Conservation (phyloP, 2,113 vertebrate species). For the Osmerus eperlanus region DNA sequence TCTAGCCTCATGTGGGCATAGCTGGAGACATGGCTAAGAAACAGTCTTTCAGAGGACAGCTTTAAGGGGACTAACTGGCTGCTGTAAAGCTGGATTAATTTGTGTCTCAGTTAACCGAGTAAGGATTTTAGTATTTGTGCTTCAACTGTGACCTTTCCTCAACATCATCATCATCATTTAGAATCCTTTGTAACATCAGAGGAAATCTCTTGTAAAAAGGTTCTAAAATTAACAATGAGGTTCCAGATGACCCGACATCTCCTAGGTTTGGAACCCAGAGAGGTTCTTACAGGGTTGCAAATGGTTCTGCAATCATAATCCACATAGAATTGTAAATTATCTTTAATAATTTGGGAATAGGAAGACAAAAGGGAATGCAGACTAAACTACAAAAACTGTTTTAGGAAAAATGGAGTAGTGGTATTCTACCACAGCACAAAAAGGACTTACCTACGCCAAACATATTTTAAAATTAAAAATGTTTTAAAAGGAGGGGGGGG, state of each 20-base stretch:
- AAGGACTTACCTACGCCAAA: constrained; percentile 40
- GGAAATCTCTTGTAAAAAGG: not conserved
- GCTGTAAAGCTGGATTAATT: not conserved
- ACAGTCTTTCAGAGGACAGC: not conserved
- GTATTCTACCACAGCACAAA: constrained; percentile 40
- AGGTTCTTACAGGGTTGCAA: not conserved
- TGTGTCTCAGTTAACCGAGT: not conserved
- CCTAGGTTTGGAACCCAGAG: no score
- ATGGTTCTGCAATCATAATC: not conserved
- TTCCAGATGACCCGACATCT: not conserved
- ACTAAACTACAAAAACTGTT: constrained; percentile 7
- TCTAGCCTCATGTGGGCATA: no score
- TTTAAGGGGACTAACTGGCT: not conserved
- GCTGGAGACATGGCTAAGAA: not conserved
- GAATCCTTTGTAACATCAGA: no score
- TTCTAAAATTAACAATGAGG: not conserved
- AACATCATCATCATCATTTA: not conserved
- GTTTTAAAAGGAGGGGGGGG: not conserved
- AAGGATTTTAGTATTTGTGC: constrained; percentile 40
- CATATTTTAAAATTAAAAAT: constrained; percentile 8
- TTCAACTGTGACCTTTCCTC: constrained; percentile 43
- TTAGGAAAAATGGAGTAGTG: not conserved
- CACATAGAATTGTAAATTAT: not conserved
- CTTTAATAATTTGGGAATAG: not conserved
- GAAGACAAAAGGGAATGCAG: not conserved